These are phyloP conservation scores for Oegoconia quadripuncta DNA, from an alignment of 2,888 invertebrate genomes.

Conservation along the genomic window DNA sequence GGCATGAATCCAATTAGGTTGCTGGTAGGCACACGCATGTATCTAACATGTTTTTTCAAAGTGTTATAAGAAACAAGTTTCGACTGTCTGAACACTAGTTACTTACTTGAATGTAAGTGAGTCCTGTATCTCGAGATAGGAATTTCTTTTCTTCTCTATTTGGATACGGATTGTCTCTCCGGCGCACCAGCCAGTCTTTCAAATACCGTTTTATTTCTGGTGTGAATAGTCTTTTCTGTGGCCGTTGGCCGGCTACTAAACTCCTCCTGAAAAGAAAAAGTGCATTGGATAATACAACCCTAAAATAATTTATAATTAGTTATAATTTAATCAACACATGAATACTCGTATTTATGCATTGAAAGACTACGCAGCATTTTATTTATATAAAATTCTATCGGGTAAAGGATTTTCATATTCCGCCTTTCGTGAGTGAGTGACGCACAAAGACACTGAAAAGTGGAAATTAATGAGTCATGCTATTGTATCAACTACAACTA, in stretches of 20 bases:
- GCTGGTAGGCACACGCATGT: conserved; percentile 59
- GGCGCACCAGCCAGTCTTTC: conserved; percentile 87
- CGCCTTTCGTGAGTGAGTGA: conserved; percentile 37
- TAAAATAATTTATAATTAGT: neutral
- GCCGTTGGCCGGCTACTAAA: conserved; percentile 80
- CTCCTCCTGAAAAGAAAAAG: conserved; percentile 64
- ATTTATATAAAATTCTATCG: no score
- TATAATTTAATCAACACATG: neutral
- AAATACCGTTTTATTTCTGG: conserved; percentile 88
- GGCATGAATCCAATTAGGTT: conserved; percentile 72
- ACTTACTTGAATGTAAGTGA: conserved; percentile 87
- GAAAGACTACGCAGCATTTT: neutral
- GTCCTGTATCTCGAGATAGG: conserved; percentile 85
- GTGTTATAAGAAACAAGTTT: conserved; percentile 14
- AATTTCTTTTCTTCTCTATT: conserved; percentile 87
- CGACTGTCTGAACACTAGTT: conserved; percentile 6
- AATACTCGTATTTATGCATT: neutral
- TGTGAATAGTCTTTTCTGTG: conserved; percentile 86
- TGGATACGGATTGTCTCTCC: conserved; percentile 88
- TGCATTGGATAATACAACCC: neutral
- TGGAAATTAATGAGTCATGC: conserved; percentile 65
- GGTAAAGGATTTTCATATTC: conserved; percentile 34
- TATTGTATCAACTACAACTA: conserved; percentile 57
- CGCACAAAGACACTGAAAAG: conserved; percentile 68
- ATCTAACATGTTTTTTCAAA: conserved; percentile 34